Evolutionary conservation across 1,140 invertebrate genomes (phyloP).

Genomic region (Lucilia sericata): DNA sequence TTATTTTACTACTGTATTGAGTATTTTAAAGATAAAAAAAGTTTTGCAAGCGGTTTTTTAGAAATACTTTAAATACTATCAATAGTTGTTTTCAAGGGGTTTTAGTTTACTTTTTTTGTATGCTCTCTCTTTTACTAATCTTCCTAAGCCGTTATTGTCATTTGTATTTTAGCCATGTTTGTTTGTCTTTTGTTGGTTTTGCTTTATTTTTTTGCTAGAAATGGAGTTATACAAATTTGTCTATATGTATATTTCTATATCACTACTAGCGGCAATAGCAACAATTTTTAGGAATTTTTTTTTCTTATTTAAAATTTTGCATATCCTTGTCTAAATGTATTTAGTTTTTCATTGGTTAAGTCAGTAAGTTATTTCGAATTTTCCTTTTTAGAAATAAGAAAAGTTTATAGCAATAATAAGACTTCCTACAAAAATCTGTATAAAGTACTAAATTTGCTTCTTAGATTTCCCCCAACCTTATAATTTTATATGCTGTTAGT

Average conservation of each 20-base stretch:
- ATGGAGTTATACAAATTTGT: neutral
- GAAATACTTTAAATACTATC: neutral
- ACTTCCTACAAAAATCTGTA: too few relatives aligned
- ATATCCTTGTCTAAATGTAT: conserved; percentile 1
- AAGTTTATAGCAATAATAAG: too few relatives aligned
- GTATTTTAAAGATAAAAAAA: neutral
- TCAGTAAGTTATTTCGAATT: too few relatives aligned
- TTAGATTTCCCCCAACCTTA: neutral
- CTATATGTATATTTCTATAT: neutral
- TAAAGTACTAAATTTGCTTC: too few relatives aligned
- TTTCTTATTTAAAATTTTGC: neutral
- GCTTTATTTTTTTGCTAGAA: neutral
- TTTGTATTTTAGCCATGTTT: conserved; percentile 7
- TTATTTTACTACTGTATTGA: neutral
- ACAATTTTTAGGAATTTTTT: neutral
- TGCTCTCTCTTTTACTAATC: neutral
- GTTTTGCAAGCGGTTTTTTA: neutral
- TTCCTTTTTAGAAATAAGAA: too few relatives aligned
- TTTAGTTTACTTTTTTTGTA: neutral
- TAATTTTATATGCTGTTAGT: neutral
- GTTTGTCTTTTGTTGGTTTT: neutral
- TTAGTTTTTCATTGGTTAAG: neutral
- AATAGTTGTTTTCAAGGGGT: neutral
- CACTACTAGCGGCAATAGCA: neutral
- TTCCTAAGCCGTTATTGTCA: neutral